Evolutionary conservation across 1,140 invertebrate species (phyloP), one percentile per base, ranked within the genome.

Genomic region (Littorina saxatilis): DNA sequence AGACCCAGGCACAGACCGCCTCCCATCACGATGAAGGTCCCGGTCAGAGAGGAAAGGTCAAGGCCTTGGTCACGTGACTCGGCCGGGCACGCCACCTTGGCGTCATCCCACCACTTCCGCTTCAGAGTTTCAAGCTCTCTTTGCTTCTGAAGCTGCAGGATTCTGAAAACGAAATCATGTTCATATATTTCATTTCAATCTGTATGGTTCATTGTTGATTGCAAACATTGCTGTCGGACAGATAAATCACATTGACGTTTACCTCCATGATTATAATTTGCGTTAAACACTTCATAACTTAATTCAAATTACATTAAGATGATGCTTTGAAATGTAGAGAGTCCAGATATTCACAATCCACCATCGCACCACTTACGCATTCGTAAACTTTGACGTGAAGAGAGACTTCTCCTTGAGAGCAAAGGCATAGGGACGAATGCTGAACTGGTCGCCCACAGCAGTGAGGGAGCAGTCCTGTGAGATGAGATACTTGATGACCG

Each of bases 61-160:
- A 87, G 80, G 32, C 86, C 85, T 39, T 77, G 43, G 52, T 82
- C 75, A 17, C 43, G 52, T 17, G 82, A 75, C 23, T 79, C 83
- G 17, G 74, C 81, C 90, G 97, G 97, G 84, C 98, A 97, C 86
- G 98, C 96, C 82, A 97, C 93, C 85, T 96, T 97, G 90, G 97
- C 98, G 2, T 79, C 77, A 92, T 98, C 97, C 98, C 97, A 98
- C 97, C 97, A 98, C 92, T 98, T 98, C 91, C 98, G 97, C 90
- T 98, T 98, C 72, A 98, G 91, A 88, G 97, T 96, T 94, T 98
- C 97, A 87, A 98, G 97, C 15, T 79, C 43, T 32, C 97, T 96
- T 90, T 98, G 98, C 92, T 98, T 97, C 91, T 99, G 97, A 0
- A 98, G 94, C 88, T 98, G 96, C 47, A 99, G 93, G 87, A 99